Conservation (phyloP, 2,113 vertebrate species). For the Neomonachus schauinslandi region DNA sequence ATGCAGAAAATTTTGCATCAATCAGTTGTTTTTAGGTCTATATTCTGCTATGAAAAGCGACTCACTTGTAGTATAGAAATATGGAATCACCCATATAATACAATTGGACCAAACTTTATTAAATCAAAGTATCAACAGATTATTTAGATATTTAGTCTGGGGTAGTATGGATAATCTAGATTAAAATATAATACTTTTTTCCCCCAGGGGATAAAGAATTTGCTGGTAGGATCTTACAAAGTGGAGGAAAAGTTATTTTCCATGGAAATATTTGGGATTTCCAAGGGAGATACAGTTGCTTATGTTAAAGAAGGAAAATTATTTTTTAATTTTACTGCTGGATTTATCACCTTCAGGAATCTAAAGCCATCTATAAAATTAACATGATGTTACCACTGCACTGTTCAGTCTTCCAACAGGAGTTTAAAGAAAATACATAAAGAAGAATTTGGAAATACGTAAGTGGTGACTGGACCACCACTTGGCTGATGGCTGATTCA, state of each 20-base stretch:
- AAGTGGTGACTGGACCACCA: constrained; percentile 89
- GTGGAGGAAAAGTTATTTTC: constrained; percentile 93
- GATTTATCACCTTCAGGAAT: constrained; percentile 97
- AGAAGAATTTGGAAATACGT: constrained; percentile 91
- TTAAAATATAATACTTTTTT: constrained; percentile 94
- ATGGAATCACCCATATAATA: constrained; percentile 93
- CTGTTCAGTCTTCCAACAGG: constrained; percentile 88
- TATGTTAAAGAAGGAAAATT: constrained; percentile 95
- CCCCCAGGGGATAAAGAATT: constrained; percentile 93
- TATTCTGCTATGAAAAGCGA: constrained; percentile 97
- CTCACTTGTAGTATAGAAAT: constrained; percentile 92
- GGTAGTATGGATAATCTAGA: constrained; percentile 95
- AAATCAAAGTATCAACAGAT: constrained; percentile 94
- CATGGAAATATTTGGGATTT: constrained; percentile 94
- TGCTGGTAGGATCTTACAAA: constrained; percentile 94
- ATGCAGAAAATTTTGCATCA: constrained; percentile 96
- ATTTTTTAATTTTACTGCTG: constrained; percentile 94
- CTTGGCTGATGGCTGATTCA: constrained; percentile 84
- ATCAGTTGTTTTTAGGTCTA: constrained; percentile 92
- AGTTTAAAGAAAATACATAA: constrained; percentile 91
- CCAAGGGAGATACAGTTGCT: constrained; percentile 93
- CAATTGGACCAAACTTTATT: constrained; percentile 95
- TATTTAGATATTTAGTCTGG: constrained; percentile 96
- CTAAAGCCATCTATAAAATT: constrained; percentile 95
- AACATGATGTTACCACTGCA: constrained; percentile 92